Base-by-base conservation (phyloP, 2,797 vertebrate genomes). In the Manis javanica region DNA sequence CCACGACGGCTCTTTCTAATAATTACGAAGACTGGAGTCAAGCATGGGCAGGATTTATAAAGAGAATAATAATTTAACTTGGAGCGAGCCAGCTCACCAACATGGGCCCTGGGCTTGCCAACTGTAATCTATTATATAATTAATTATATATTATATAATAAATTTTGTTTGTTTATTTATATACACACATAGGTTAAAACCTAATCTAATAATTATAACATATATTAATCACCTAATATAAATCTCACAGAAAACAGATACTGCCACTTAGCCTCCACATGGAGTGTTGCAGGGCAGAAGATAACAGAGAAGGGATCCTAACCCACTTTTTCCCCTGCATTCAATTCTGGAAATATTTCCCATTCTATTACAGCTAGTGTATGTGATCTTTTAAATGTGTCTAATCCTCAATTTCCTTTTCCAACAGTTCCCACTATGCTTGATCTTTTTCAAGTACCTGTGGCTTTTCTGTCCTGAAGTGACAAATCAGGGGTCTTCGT, bases 201-300 rank as follows among this genome's bases (percentile, higher is more conserved):
- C 51, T 23, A 15, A 6, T 71, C 7, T 21, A 31, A 9, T 11
- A 16, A 42, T 23, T 6, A 39, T 21, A 3, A 31, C 2, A n/a
- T 11, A 14, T 15, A 2, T 14, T 39, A 31, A 16, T 69, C 13
- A 42, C 26, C 66, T 42, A 42, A 42, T 19, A 39, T 12, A 64
- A 64, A 29, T 11, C 5, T 34, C 55, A 6, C n/a, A 21, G 69
- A 74, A 68, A 46, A 24, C 1, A 2, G 18, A 18, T 21, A 1
- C 83, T 1, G 2, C 49, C 51, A 0, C 51, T 31, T 1, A 10
- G 24, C 55, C 53, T 18, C 34, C 0, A 10, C 8, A 31, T 0
- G 24, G 53, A 53, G 31, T 1, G 0, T 8, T 5, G 0, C 10
- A 0, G 49, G 0, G 21, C 2, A 6, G 10, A n/a, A 51, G 26